phyloP scores from a whole-genome alignment of 2,888 invertebrate genomes.

The Empis livida region DNA sequence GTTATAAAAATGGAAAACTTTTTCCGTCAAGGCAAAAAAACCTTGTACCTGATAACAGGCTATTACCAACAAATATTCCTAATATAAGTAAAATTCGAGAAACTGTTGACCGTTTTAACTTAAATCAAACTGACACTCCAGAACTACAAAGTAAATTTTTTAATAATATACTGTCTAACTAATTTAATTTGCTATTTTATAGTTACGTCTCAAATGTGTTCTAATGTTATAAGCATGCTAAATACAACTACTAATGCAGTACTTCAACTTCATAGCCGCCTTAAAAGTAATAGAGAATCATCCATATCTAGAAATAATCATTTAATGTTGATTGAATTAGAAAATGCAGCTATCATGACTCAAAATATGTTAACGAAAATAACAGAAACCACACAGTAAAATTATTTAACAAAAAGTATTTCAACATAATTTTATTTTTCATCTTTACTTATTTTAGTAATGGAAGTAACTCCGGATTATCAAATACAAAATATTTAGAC shows the following conservation, averaged over 20 bases:
- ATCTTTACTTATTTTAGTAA: too few species aligned
- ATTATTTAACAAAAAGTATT: too few species aligned
- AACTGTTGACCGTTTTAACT: constrained; percentile 17
- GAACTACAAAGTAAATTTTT: neutral
- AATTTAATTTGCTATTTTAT: too few species aligned
- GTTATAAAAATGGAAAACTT: constrained; percentile 37
- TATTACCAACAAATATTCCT: constrained; percentile 23
- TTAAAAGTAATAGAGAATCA: constrained; percentile 31
- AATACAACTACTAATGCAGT: constrained; percentile 35
- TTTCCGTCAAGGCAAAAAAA: constrained; percentile 51
- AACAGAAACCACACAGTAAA: constrained; percentile 13
- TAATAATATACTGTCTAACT: too few species aligned
- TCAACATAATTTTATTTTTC: too few species aligned
- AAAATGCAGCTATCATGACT: constrained; percentile 37
- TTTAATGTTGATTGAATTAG: constrained; percentile 35
- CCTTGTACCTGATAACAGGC: constrained; percentile 46
- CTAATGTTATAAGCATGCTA: constrained; percentile 44
- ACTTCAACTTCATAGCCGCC: constrained; percentile 33
- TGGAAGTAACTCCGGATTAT: constrained; percentile 9
- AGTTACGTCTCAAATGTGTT: constrained; percentile 50
- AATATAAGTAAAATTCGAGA: constrained; percentile 24
- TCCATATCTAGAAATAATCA: constrained; percentile 19
- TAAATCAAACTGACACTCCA: constrained; percentile 18
- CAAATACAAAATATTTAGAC: too few species aligned
- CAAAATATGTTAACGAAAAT: constrained; percentile 36